Evolutionary conservation across 2,888 invertebrate genomes (phyloP), one percentile per base, ranked within the genome.

Genomic region (Melieria crassipennis): DNA sequence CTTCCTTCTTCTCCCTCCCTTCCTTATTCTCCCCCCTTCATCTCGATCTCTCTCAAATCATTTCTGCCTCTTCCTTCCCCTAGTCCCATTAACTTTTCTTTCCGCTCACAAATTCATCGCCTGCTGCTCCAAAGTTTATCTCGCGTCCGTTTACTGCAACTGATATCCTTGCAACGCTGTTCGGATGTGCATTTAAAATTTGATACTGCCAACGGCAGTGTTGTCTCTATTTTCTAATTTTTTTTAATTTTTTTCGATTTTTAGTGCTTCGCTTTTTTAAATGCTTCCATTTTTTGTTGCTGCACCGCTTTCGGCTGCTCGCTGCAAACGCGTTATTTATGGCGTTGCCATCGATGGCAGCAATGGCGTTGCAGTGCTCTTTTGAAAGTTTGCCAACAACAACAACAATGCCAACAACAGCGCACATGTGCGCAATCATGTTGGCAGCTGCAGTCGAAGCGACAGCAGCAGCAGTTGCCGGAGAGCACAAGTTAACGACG

Each of bases 371-470:
- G 30, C 30, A 30, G 30, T 30, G 67, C 67, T 60, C 67, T 67
- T 67, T 67, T 67, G 67, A 67, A 67, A 60, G 60, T 67, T 67
- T 67, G 67, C 67, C 67, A 67, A 67, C 60, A 67, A 65, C 48
- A 55, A 45, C 13, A 48, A 9, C 65, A 65, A 67, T 16, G 45
- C 13, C 45, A 48, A 9, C 65, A 65, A 67, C 67, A 56, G 58
- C 16, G 50, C 60, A 58, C n/a, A 5, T 67, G 67, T 60, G 58
- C 9, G 43, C 50, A 67, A 67, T 67, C 67, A 67, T 50, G 60
- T 67, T 67, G 67, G 67, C 60, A 67, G 61, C 67, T 60, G 30
- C 30, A 30, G 3, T 2, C 30, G 30, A 30, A 30, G 30, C 30
- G 60, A 52, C 60, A 67, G 42, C 52, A 60, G 60, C 61, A 60